Evolutionary conservation across 23 tunicate species (phyloP).

Genomic region (Aplidium turbinatum): DNA sequence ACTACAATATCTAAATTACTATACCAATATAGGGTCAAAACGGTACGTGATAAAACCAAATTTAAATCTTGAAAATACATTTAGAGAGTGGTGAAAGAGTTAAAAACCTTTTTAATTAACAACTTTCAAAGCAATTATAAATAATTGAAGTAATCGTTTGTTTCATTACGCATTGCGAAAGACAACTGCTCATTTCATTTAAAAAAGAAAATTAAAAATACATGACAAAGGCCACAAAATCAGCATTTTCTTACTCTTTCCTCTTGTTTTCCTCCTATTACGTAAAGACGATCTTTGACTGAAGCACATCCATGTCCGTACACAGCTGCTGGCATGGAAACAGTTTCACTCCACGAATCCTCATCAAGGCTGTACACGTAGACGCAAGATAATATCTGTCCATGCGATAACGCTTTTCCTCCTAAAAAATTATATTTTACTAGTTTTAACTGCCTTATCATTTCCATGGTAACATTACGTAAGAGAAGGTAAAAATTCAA

Average conservation of each 20-base stretch:
- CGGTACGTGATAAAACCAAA: too few species aligned
- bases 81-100: too few species aligned
- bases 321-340: slow-evolving; percentile 41
- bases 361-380: slow-evolving; percentile 42
- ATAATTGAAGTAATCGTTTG: too few species aligned
- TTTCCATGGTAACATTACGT: not conserved
- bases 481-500: not conserved
- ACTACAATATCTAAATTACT: too few species aligned
- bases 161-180: too few species aligned
- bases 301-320: slow-evolving; percentile 87
- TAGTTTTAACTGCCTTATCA: not conserved
- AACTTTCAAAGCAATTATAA: too few species aligned
- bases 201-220: too few species aligned
- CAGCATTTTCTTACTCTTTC: slow-evolving; percentile 35
- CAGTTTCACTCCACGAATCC: slow-evolving; percentile 41
- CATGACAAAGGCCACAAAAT: too few species aligned
- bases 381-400: slow-evolving; percentile 38
- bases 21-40: too few species aligned
- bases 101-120: too few species aligned
- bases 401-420: slow-evolving; percentile 64
- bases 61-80: too few species aligned
- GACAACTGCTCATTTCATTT: too few species aligned
- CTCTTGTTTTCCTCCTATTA: slow-evolving; percentile 71
- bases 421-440: slow-evolving; percentile 28
- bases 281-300: slow-evolving; percentile 28